Evolutionary conservation across 1,140 invertebrate genomes (phyloP), one percentile per base, ranked within the genome.

Genomic region (Saccostrea glomerata): DNA sequence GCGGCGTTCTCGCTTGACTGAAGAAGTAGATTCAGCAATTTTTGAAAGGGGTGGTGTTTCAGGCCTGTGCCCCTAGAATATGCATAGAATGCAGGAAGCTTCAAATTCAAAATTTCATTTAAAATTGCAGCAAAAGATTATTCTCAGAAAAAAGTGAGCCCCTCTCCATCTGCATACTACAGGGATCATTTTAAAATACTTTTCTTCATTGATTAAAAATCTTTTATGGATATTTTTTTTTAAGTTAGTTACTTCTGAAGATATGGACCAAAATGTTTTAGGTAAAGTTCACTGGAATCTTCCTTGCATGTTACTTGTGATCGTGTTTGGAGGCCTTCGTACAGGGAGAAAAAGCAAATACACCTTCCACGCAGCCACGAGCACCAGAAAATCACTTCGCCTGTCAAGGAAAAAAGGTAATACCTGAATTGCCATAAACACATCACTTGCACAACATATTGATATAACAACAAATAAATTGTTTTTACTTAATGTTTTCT

Each of bases 181-280:
- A n/a, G n/a, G n/a, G n/a, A 60, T 15, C 58, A 60, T 60, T 60
- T 60, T 60, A 60, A 60, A 60, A 60, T 60, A 60, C 58, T 60
- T 60, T 60, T 60, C 58, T 60, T 60, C 58, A 60, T 60, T 60
- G 58, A 60, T 60, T 60, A 60, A 60, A 60, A 60, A 60, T 60
- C 12, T 60, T 60, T 60, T 60, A 60, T 60, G 58, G 12, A 60
- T 60, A 60, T n/a, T n/a, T 60, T 60, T 60, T 60, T 60, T 60
- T 60, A 60, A 60, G 58, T 60, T 15, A 60, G 58, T 5, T 60
- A 60, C 58, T 60, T 60, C 58, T 60, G 58, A 60, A 60, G 58
- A 60, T 60, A 60, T 60, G 58, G 58, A 60, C 58, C 58, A 60
- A 60, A 60, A 60, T 60, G 58, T 15, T 60, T 60, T 60, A 60